These are phyloP conservation scores for Leptinotarsa defecta DNA, from an alignment of 1,140 invertebrate species.

Conservation along the genomic window DNA sequence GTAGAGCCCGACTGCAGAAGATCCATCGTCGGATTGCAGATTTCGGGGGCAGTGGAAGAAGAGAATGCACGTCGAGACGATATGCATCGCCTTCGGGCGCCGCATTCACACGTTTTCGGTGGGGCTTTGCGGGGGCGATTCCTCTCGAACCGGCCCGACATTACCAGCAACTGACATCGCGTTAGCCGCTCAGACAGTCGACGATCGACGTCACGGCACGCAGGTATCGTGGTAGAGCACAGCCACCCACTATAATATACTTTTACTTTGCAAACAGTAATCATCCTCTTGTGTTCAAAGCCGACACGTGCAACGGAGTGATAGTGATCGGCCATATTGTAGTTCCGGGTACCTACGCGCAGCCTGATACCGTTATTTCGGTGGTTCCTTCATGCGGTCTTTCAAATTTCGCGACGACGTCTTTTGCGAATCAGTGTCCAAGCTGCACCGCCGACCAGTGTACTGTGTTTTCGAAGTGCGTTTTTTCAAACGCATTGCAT, in stretches of 20 bases:
- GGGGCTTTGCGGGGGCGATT: conserved; percentile 25
- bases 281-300: conserved; percentile 19
- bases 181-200: conserved; percentile 29
- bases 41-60: conserved; percentile 23
- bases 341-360: conserved; percentile 26
- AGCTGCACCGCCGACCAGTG: too few species aligned
- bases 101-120: conserved; percentile 27
- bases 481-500: conserved; percentile 27
- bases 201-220: conserved; percentile 26
- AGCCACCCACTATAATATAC: conserved; percentile 27
- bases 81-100: conserved; percentile 25
- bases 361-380: conserved; percentile 9
- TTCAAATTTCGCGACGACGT: conserved; percentile 15
- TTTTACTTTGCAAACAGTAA: conserved; percentile 18
- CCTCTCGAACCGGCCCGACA: conserved; percentile 20
- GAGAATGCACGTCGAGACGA: conserved; percentile 25
- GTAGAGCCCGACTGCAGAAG: conserved; percentile 18
- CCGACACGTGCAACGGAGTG: conserved; percentile 19
- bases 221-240: conserved; percentile 20
- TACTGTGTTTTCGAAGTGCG: conserved; percentile 18
- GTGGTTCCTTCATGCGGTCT: conserved; percentile 19
- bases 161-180: conserved; percentile 28
- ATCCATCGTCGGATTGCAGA: conserved; percentile 16
- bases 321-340: conserved; percentile 25
- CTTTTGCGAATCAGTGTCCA: conserved; percentile 11